Conservation (phyloP, 2,797 vertebrate species). For the Gorsachius magnificus region DNA sequence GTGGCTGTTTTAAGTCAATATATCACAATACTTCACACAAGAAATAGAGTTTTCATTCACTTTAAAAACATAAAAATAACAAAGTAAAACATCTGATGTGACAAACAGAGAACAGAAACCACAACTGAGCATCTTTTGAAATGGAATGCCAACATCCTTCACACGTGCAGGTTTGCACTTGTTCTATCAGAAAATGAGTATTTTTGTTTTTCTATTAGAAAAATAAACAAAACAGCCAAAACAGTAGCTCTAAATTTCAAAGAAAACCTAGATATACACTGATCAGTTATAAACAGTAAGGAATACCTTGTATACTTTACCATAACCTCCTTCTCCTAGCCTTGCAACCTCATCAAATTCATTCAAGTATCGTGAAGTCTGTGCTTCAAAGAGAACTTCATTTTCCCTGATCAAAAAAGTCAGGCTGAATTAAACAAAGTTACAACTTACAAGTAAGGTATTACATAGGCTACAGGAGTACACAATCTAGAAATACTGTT, state of each 20-base stretch:
- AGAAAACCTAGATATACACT: neutral
- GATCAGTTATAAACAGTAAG: neutral
- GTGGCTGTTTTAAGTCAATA: neutral
- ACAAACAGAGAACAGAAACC: neutral
- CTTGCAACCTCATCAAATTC: constrained; percentile 92
- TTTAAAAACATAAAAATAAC: neutral
- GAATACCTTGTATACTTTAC: constrained; percentile 92
- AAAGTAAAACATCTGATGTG: neutral
- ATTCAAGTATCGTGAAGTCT: constrained; percentile 93
- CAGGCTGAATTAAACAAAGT: neutral
- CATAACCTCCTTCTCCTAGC: constrained; percentile 94
- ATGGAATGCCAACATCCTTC: neutral
- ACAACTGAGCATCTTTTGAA: neutral
- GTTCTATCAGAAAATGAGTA: neutral
- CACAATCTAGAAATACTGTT: neutral
- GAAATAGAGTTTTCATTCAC: neutral
- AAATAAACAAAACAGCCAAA: neutral
- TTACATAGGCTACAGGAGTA: neutral
- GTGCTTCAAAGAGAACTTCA: constrained; percentile 84
- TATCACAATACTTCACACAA: neutral
- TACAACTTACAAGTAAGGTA: neutral
- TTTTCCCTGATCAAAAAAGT: constrained; percentile 59
- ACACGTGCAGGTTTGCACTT: neutral
- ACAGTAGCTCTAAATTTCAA: neutral
- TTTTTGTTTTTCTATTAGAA: neutral